Evolutionary conservation across 1,140 invertebrate species (phyloP), one percentile per base, ranked within the genome.

Genomic region (Apis dorsata): DNA sequence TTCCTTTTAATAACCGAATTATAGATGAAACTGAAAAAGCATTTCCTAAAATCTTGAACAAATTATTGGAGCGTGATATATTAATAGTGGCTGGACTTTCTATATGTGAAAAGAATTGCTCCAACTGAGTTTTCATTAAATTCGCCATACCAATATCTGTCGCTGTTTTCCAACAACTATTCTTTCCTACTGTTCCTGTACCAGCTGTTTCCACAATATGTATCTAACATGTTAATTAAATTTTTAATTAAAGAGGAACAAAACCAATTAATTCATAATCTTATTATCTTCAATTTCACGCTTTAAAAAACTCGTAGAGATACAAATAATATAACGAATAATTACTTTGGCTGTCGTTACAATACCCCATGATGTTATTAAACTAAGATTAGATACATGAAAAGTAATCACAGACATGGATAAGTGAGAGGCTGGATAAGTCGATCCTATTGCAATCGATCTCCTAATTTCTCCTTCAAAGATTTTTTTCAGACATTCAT

Each of bases 171-270:
- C 44, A 72, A 17, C 75, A 81, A 70, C 15, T 73, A 17, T 49
- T 65, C 44, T 73, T 87, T 28, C 88, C 85, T 10, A 44, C 62
- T 15, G 79, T 86, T n/a, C 86, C 88, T 34, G 34, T 86, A 17
- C 88, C 88, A 62, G 88, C 88, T 84, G 86, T 82, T n/a, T 90
- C 88, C 15, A 90, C 88, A n/a, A 90, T 81, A 44, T 89, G 88
- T 63, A 90, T 84, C 88, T 89, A 57, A 21, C 19, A 2, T 60
- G 69, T 62, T 34, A 70, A 74, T 73, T 8, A 81, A 59, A 69
- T 19, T 13, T 24, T 15, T 63, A 28, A 66, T 65, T 83, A 66
- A 24, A 53, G 2, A 9, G 17, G 2, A 11, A 24, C 10, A 10
- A 4, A 60, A 13, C 10, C 51, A 66, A 59, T 63, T 24, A 21